phyloP scores from a whole-genome alignment of 2,113 vertebrate species.

The Tapirus terrestris region DNA sequence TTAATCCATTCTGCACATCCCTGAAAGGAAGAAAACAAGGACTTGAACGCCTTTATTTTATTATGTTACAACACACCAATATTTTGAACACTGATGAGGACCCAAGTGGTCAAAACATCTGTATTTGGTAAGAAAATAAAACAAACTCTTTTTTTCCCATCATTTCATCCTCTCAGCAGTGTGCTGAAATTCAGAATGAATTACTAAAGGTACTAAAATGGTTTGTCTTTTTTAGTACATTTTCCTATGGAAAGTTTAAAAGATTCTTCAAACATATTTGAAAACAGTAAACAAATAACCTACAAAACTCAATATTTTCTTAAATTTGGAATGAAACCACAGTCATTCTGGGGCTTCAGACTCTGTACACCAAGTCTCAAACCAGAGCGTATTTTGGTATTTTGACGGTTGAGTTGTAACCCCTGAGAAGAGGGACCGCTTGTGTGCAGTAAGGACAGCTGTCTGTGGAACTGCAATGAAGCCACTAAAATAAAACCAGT shows the following conservation, averaged over 20 bases:
- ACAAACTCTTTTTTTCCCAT: slow-evolving; percentile 19
- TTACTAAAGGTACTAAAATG: slow-evolving; percentile 64
- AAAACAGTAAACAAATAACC: slow-evolving; percentile 79
- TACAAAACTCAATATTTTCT: slow-evolving; percentile 72
- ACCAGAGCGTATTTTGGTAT: slow-evolving; percentile 76
- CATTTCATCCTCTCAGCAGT: slow-evolving; percentile 45
- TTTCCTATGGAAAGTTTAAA: slow-evolving; percentile 80
- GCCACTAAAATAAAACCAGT: slow-evolving; percentile 83
- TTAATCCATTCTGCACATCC: slow-evolving; percentile 73
- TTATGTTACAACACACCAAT: slow-evolving; percentile 71
- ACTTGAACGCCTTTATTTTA: slow-evolving; percentile 74
- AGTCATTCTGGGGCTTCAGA: slow-evolving; percentile 64
- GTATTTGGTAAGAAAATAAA: slow-evolving; percentile 75
- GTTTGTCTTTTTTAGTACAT: slow-evolving; percentile 57
- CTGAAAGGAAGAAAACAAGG: slow-evolving; percentile 74
- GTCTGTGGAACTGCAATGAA: slow-evolving; percentile 71
- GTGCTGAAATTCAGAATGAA: slow-evolving; percentile 59
- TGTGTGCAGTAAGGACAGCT: slow-evolving; percentile 79
- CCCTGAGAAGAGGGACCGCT: slow-evolving; percentile 78
- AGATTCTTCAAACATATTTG: slow-evolving; percentile 66
- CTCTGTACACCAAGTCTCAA: slow-evolving; percentile 72
- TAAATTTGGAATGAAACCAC: slow-evolving; percentile 76
- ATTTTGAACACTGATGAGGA: slow-evolving; percentile 70
- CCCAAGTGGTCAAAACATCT: slow-evolving; percentile 76
- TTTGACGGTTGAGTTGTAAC: slow-evolving; percentile 76